Conservation (phyloP, 1,140 invertebrate genomes). For the Drosophila repletoides region DNA sequence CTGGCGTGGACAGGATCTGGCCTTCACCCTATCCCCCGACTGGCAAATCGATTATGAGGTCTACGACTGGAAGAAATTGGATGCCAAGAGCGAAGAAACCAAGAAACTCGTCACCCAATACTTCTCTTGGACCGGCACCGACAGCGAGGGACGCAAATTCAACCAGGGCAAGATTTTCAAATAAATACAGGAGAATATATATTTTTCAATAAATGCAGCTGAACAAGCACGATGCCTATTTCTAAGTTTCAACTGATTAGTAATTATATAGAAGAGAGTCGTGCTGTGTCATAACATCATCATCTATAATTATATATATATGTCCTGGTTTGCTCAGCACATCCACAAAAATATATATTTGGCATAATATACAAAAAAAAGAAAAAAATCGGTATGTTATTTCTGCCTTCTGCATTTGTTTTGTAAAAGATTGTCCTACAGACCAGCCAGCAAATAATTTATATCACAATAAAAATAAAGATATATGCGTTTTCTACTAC, state of each 20-base stretch:
- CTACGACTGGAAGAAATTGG: constrained; percentile 98
- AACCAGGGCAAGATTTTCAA: constrained; percentile 99
- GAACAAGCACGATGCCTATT: constrained; percentile 48
- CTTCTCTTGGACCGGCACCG: constrained; percentile 94
- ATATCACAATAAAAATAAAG: constrained; percentile 50
- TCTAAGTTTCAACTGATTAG: constrained; percentile 66
- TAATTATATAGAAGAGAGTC: constrained; percentile 45
- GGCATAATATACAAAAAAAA: no score
- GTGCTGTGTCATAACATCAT: constrained; percentile 38
- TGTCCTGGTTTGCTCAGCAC: constrained; percentile 39
- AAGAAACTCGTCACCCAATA: constrained; percentile 96
- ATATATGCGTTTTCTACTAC: constrained; percentile 62
- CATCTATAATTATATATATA: constrained; percentile 4
- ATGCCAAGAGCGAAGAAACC: constrained; percentile 90
- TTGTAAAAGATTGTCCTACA: constrained; percentile 47
- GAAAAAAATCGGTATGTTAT: constrained; percentile 26
- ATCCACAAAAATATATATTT: no score
- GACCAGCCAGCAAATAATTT: constrained; percentile 65
- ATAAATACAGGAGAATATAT: constrained; percentile 85
- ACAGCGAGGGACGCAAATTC: constrained; percentile 95
- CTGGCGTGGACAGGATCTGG: constrained; percentile 97
- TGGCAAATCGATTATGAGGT: constrained; percentile 99
- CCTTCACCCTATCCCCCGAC: constrained; percentile 93
- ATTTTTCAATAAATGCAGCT: constrained; percentile 49
- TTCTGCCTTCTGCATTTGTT: constrained; percentile 45